Conservation (phyloP, 1,140 invertebrate genomes). For the Leptinotarsa texana region DNA sequence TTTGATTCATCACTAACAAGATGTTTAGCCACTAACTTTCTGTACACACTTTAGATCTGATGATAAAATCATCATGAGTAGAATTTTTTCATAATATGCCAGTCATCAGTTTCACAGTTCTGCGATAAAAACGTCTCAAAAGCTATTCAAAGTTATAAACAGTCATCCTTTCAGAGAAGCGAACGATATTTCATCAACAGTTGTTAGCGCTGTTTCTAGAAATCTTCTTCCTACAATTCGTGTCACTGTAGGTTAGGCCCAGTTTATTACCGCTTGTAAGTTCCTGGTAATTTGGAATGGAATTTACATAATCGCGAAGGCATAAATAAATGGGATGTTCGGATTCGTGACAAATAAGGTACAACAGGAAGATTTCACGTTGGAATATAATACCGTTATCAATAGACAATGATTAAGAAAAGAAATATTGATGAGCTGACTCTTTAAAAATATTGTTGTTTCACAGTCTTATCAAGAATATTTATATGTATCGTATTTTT, state of each 20-base stretch:
- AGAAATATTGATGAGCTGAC: not conserved
- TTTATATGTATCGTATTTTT: not conserved
- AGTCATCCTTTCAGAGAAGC: not conserved
- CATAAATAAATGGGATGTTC: not conserved
- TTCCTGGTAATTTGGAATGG: not conserved
- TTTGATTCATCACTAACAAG: too few species aligned
- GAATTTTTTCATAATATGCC: too few species aligned
- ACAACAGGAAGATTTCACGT: not conserved
- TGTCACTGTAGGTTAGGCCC: constrained; percentile 4
- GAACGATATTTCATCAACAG: not conserved
- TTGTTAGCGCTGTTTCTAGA: not conserved
- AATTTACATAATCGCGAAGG: not conserved
- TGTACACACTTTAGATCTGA: too few species aligned
- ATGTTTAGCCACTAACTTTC: too few species aligned
- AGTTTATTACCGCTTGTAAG: not conserved
- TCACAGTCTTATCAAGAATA: not conserved
- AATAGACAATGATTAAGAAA: not conserved
- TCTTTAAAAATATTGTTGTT: not conserved
- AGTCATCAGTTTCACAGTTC: too few species aligned
- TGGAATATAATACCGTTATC: not conserved
- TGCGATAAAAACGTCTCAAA: not conserved
- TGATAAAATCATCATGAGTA: too few species aligned
- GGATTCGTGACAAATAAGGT: constrained; percentile 2
- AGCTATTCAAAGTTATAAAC: not conserved
- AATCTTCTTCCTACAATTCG: constrained; percentile 6